Conservation (phyloP, 2,888 invertebrate genomes). For the Drosophila algonquin region DNA sequence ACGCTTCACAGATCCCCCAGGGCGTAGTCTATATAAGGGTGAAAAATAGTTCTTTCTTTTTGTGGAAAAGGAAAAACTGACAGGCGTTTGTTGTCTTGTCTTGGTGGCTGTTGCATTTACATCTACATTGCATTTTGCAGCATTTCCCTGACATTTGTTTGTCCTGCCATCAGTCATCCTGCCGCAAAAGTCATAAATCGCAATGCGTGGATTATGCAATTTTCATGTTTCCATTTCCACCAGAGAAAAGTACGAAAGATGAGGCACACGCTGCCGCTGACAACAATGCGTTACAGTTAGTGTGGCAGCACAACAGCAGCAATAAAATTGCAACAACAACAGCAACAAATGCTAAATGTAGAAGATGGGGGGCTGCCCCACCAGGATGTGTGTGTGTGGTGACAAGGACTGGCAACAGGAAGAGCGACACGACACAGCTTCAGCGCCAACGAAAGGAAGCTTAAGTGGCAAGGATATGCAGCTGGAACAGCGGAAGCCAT, state of each 20-base stretch:
- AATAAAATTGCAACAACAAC: slow-evolving; percentile 31
- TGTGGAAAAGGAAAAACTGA: slow-evolving; percentile 43
- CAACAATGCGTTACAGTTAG: slow-evolving; percentile 74
- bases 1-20: slow-evolving; percentile 14
- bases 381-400: slow-evolving; percentile 5
- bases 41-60: slow-evolving; percentile 55
- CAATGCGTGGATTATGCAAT: slow-evolving; percentile 80
- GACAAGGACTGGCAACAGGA: slow-evolving; percentile 50
- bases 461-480: slow-evolving; percentile 65
- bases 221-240: slow-evolving; percentile 75
- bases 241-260: slow-evolving; percentile 38
- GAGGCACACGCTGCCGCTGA: slow-evolving; percentile 49
- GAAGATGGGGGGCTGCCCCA: neutral
- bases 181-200: slow-evolving; percentile 79
- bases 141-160: slow-evolving; percentile 74
- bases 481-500: slow-evolving; percentile 65
- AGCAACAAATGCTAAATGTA: slow-evolving; percentile 55
- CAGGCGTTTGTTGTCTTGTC: slow-evolving; percentile 36
- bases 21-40: slow-evolving; percentile 24
- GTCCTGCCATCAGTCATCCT: slow-evolving; percentile 73
- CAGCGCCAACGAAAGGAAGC: slow-evolving; percentile 50
- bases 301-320: slow-evolving; percentile 14
- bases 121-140: slow-evolving; percentile 49
- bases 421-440: slow-evolving; percentile 29
- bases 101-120: slow-evolving; percentile 48